Base-by-base conservation (phyloP, 2,797 vertebrate genomes). In the Cuniculus paca region DNA sequence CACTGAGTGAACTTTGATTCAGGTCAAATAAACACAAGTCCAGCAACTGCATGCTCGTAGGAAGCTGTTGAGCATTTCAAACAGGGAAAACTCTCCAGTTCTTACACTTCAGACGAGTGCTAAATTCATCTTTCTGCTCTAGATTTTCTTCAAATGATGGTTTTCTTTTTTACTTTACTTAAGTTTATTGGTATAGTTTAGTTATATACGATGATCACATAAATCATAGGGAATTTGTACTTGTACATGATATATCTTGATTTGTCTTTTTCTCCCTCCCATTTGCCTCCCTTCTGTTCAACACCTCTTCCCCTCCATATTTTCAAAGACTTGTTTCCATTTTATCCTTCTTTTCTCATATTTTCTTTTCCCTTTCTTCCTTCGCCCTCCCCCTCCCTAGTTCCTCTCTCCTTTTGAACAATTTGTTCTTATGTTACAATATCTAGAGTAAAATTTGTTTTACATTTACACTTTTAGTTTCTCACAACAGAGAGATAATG, bases 31-130 rank as follows among this genome's bases (percentile, higher is more conserved):
- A 81, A n/a, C 24, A 45, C 19, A 68, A 60, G 24, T 1, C 45
- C 34, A n/a, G 1, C 1, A 58, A 45, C 0, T 68, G 50, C 1
- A 7, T 5, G 19, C 10, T 48, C 58, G n/a, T 4, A 56, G 34
- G 39, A 7, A 79, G 39, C 36, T 63, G n/a, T 12, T 39, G 36
- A 24, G 36, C 19, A 60, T 39, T 16, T 58, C 34, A 68, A 58
- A 28, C 17, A 77, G 65, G 26, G 13, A 79, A 45, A n/a, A 36
- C 28, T 13, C n/a, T 36, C 52, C 50, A 39, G 14, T 45, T 31
- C 17, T 28, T 10, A 77, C 65, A 42, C 68, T 82, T 65, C 54
- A 26, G n/a, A 39, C 26, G 65, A 72, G 2, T 6, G 34, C 42
- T 45, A 28, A 28, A 56, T 50, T 78, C 8, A 54, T 7, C 61